A percentile compares a stretch with the other conserved stretches of the same genome.
These are phyloP conservation scores for Homarus gammarus DNA, from an alignment of 2,888 invertebrate genomes.

Conservation along the genomic window DNA sequence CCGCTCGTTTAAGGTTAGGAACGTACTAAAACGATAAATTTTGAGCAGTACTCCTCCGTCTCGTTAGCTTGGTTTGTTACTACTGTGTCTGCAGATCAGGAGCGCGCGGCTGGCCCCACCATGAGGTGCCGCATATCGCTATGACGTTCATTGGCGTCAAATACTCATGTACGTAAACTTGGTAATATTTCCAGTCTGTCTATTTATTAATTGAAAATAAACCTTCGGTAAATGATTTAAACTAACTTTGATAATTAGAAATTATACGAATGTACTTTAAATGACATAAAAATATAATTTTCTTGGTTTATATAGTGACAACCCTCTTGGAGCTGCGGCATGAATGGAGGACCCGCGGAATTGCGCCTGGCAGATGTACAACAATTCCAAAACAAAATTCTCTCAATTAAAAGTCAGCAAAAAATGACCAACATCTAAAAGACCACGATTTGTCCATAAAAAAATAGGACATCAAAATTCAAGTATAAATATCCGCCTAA, in stretches of 20 bases:
- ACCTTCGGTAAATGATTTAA: no score
- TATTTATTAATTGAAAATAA: neutral
- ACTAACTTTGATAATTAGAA: no score
- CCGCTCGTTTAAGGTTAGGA: neutral
- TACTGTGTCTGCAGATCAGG: slow-evolving; percentile 21
- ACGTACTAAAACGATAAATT: neutral
- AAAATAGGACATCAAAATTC: no score
- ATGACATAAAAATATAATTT: no score
- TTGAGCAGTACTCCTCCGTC: slow-evolving; percentile 13
- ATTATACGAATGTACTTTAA: no score
- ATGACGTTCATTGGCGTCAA: no score
- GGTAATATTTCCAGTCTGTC: no score
- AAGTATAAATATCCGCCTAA: no score
- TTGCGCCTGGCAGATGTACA: slow-evolving; percentile 9
- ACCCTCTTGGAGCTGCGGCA: slow-evolving; percentile 22
- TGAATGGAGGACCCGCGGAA: slow-evolving; percentile 35
- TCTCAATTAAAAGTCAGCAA: no score
- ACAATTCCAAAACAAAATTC: neutral
- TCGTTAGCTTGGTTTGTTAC: slow-evolving; percentile 16
- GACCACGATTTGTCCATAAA: no score
- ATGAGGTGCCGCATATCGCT: neutral
- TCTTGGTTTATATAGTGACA: neutral
- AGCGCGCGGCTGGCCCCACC: slow-evolving; percentile 4
- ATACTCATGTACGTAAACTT: no score
- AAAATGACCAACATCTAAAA: no score